Percentiles rank a stretch among this genome's conserved stretches.
Evolutionary conservation across 2,113 vertebrate genomes (phyloP).

Genomic region (Pygoscelis adeliae): DNA sequence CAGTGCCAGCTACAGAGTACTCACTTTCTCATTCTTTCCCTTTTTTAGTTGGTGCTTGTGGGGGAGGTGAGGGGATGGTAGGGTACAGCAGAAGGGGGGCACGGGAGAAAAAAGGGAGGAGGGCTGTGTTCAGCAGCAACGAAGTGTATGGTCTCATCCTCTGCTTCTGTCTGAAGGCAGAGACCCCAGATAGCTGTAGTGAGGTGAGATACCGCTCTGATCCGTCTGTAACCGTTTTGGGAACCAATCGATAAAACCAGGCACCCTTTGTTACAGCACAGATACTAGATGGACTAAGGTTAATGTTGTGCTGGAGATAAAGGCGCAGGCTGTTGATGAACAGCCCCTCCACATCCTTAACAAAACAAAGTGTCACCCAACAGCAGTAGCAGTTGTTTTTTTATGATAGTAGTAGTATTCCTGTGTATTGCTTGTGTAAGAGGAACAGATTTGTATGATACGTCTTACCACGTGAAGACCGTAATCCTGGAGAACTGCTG

Average conservation of each 20-base stretch:
- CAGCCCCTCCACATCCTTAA: not conserved
- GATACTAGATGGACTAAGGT: not conserved
- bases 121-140: not conserved
- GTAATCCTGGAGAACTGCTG: not conserved
- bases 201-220: not conserved
- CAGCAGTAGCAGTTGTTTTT: not conserved
- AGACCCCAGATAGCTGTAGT: not conserved
- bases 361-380: not conserved
- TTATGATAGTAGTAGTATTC: fast-evolving
- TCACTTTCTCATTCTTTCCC: slow-evolving; percentile 78
- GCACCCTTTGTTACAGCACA: not conserved
- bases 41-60: slow-evolving; percentile 39
- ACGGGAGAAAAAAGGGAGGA: not conserved
- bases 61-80: slow-evolving; percentile 41
- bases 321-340: not conserved
- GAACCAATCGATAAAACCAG: not conserved
- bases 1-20: slow-evolving; percentile 82
- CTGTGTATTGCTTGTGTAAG: not conserved
- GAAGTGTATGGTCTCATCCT: not conserved
- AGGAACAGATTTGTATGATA: not conserved
- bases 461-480: too few relatives aligned
- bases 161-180: fast-evolving
- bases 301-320: not conserved
- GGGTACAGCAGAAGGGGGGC: slow-evolving; percentile 1
- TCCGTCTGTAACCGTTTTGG: not conserved